Evolutionary conservation across 2,888 invertebrate species (phyloP).

Genomic region (Griposia aprilina): DNA sequence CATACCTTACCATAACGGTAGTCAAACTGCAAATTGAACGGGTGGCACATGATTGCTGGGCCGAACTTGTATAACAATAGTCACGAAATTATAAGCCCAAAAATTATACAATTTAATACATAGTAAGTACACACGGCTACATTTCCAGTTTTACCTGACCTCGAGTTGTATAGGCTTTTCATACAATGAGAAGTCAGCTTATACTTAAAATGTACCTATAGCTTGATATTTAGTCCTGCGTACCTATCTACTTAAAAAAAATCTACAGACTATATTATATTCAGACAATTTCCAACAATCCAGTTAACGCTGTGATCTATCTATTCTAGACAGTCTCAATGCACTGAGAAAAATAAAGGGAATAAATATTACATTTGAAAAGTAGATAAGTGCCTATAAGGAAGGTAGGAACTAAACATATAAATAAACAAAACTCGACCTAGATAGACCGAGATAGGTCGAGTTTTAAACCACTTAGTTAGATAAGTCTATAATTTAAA

Average conservation of each 20-base stretch:
- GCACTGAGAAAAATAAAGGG: background rate
- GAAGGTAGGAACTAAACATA: no score
- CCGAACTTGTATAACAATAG: conserved; percentile 22
- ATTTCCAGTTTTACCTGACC: no score
- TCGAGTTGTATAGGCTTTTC: no score
- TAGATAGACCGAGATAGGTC: background rate
- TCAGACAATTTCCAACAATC: no score
- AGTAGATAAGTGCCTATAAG: background rate
- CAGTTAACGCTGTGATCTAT: no score
- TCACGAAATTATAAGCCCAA: background rate
- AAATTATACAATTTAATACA: background rate
- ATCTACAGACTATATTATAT: no score
- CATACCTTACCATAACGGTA: conserved; percentile 70
- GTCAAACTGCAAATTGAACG: conserved; percentile 70
- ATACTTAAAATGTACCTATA: no score
- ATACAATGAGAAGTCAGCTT: no score
- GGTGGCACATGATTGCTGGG: conserved; percentile 27
- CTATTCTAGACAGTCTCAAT: background rate
- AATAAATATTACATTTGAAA: background rate
- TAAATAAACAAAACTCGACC: no score
- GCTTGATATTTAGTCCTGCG: no score
- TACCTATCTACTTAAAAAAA: no score
- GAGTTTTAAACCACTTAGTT: background rate
- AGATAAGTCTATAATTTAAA: background rate
- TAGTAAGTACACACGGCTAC: no score